phyloP scores from a whole-genome alignment of 2,113 vertebrate species.

The Taxidea taxus region DNA sequence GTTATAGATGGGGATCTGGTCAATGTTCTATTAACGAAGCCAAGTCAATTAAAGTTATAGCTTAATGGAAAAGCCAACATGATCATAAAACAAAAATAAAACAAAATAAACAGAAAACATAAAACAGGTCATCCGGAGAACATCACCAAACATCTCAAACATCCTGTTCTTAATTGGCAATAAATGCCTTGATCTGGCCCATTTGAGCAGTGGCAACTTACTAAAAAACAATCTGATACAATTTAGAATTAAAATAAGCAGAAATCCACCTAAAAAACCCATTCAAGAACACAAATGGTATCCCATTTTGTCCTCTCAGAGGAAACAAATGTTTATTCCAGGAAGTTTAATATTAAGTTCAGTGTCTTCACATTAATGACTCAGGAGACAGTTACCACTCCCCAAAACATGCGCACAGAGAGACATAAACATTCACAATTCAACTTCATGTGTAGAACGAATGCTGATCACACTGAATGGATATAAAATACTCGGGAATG shows the following conservation, averaged over 20 bases:
- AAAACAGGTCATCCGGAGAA: conserved; percentile 69
- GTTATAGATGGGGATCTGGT: conserved; percentile 46
- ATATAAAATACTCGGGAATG: not conserved
- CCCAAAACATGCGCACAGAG: not conserved
- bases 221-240: conserved; percentile 50
- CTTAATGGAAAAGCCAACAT: conserved; percentile 77
- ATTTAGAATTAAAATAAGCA: conserved; percentile 59
- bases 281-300: conserved; percentile 39
- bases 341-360: conserved; percentile 32
- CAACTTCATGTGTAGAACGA: not conserved
- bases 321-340: conserved; percentile 5
- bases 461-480: not conserved
- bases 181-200: conserved; percentile 75
- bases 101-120: conserved; percentile 62
- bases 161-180: conserved; percentile 78
- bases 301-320: not conserved
- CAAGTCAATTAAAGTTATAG: conserved; percentile 71
- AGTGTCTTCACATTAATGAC: not conserved
- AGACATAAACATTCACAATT: not conserved
- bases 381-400: not conserved
- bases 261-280: conserved; percentile 40
- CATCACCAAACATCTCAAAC: conserved; percentile 76
- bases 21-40: conserved; percentile 69
- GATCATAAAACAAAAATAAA: conserved; percentile 75
- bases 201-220: conserved; percentile 50